Evolutionary conservation across 2,888 invertebrate genomes (phyloP).

Genomic region (Ormyrus rosae): DNA sequence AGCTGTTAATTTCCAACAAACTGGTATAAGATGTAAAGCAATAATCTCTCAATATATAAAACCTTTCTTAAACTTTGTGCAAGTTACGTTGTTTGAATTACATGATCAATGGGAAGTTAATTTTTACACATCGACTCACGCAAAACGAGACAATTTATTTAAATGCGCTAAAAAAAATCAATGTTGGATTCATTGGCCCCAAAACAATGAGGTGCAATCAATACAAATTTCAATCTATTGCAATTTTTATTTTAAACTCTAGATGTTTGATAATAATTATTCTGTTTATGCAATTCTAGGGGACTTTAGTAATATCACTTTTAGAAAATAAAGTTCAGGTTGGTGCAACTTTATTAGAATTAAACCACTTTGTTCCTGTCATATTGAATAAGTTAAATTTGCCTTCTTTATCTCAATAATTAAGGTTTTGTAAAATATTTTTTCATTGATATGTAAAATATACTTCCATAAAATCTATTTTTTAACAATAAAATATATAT

Average conservation of each 20-base stretch:
- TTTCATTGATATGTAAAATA: not conserved
- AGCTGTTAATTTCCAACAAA: slow-evolving; percentile 62
- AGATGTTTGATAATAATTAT: slow-evolving; percentile 5
- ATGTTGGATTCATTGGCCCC: slow-evolving; percentile 68
- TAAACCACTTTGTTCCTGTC: slow-evolving; percentile 63
- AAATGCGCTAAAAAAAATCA: slow-evolving; percentile 61
- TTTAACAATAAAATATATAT: no score
- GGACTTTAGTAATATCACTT: slow-evolving; percentile 64
- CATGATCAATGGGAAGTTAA: slow-evolving; percentile 60
- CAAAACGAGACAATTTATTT: slow-evolving; percentile 64
- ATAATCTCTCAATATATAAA: slow-evolving; percentile 61
- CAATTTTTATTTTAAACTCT: not conserved
- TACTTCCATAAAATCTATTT: not conserved
- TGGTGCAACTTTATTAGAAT: slow-evolving; percentile 61
- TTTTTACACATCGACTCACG: slow-evolving; percentile 64
- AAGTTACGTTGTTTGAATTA: slow-evolving; percentile 58
- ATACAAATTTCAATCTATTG: not conserved
- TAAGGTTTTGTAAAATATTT: slow-evolving; percentile 29
- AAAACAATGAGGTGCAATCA: slow-evolving; percentile 60
- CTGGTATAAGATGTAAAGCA: slow-evolving; percentile 59
- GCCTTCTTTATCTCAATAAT: slow-evolving; percentile 30
- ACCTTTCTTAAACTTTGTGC: slow-evolving; percentile 66
- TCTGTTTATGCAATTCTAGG: slow-evolving; percentile 59
- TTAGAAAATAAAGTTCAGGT: slow-evolving; percentile 61
- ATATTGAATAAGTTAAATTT: slow-evolving; percentile 60